Conservation (phyloP, 2,888 invertebrate genomes). For the Rhagonycha fulva region DNA sequence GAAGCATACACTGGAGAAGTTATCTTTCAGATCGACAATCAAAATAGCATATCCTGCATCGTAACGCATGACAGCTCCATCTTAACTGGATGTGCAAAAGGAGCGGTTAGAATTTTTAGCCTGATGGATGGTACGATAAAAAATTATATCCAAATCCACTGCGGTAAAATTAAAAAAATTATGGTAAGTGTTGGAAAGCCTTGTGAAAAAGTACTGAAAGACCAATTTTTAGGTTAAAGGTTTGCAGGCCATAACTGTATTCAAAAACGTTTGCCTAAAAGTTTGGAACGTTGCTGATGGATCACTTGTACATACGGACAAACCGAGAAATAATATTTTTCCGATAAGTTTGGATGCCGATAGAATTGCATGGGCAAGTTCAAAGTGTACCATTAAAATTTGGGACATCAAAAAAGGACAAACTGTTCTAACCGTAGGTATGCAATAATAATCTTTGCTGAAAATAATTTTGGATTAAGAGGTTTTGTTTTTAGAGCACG, state of each 20-base stretch:
- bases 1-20: not conserved
- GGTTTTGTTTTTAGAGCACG: not conserved
- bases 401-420: not conserved
- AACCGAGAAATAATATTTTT: not conserved
- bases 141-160: not conserved
- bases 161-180: not conserved
- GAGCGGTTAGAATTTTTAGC: not conserved
- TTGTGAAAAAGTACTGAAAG: too few relatives aligned
- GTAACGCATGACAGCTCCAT: not conserved
- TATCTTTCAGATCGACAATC: not conserved
- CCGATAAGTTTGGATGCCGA: not conserved
- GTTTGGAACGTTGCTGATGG: not conserved
- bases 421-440: not conserved
- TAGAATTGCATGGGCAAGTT: not conserved
- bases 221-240: not conserved
- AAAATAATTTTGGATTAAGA: not conserved
- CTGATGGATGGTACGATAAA: not conserved
- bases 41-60: not conserved
- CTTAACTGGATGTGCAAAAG: not conserved
- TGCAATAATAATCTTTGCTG: not conserved
- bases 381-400: not conserved
- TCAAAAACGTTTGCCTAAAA: not conserved
- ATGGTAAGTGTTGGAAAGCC: not conserved
- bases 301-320: not conserved
- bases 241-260: not conserved